Conservation (phyloP, 2,888 invertebrate species). For the Dioctria linearis region DNA sequence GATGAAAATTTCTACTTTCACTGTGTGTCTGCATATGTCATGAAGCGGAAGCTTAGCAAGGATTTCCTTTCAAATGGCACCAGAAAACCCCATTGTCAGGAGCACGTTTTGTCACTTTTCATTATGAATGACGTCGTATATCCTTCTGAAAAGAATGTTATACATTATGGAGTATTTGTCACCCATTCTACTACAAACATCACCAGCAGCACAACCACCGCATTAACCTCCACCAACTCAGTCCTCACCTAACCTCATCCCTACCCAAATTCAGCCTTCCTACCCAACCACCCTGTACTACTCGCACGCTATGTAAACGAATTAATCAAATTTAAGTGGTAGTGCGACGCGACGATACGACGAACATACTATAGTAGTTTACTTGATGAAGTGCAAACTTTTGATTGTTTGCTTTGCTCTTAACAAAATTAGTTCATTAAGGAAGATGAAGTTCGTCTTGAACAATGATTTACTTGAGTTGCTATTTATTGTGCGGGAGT, state of each 20-base stretch:
- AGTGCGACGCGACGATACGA: not conserved
- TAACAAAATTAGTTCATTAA: conserved; percentile 19
- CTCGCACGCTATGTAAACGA: conserved; percentile 1
- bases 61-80: conserved; percentile 46
- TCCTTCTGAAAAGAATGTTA: conserved; percentile 2
- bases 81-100: conserved; percentile 38
- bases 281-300: not conserved
- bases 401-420: conserved; percentile 26
- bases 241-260: no score
- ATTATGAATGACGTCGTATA: conserved; percentile 31
- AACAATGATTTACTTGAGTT: not conserved
- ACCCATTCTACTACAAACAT: no score
- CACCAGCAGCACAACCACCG: no score
- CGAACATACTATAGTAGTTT: conserved; percentile 1
- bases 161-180: conserved; percentile 6
- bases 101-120: conserved; percentile 45
- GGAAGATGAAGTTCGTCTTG: conserved; percentile 18
- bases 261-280: not conserved
- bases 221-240: no score
- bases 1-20: conserved; percentile 40
- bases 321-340: conserved; percentile 28
- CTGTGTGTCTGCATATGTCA: conserved; percentile 33
- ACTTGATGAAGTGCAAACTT: conserved; percentile 46
- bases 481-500: no score
- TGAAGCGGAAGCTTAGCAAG: conserved; percentile 34